A percentile compares a stretch with the other conserved stretches of the same genome.
Evolutionary conservation across 2,888 invertebrate species (phyloP).

Genomic region (Gari tellinella): DNA sequence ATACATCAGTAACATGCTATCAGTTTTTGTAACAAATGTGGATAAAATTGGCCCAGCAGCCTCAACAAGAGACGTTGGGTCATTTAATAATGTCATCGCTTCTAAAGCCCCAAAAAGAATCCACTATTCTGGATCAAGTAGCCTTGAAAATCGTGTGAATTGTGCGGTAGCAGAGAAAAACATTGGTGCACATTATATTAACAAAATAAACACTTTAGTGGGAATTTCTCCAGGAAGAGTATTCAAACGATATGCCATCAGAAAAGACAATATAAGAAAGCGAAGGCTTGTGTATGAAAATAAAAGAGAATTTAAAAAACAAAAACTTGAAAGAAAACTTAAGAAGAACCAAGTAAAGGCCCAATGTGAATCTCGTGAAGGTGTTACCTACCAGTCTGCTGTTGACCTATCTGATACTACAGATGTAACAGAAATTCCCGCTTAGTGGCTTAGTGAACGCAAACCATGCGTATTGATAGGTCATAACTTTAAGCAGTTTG

Average conservation of each 20-base stretch:
- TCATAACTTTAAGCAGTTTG: constrained; percentile 11
- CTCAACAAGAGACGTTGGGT: background rate
- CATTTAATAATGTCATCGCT: background rate
- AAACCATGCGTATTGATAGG: background rate
- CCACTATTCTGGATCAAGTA: background rate
- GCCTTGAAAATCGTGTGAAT: constrained; percentile 1
- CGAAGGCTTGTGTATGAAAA: background rate
- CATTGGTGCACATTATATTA: background rate
- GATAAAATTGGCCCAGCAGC: background rate
- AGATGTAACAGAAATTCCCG: background rate
- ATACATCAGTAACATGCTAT: constrained; percentile 3
- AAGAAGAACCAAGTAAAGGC: background rate
- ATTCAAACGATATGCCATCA: background rate
- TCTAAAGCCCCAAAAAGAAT: constrained; percentile 1
- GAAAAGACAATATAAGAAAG: background rate
- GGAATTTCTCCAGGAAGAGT: constrained; percentile 2
- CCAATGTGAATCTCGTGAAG: background rate
- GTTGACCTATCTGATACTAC: background rate
- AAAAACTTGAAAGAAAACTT: constrained; percentile 1
- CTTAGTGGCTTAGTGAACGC: background rate
- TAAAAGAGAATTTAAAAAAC: constrained; percentile 3
- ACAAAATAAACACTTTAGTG: background rate
- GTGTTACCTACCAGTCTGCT: background rate
- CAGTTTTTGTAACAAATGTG: background rate
- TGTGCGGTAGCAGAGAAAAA: constrained; percentile 5